phyloP scores from a whole-genome alignment of 1,140 invertebrate genomes.

The Diorhabda carinulata region DNA sequence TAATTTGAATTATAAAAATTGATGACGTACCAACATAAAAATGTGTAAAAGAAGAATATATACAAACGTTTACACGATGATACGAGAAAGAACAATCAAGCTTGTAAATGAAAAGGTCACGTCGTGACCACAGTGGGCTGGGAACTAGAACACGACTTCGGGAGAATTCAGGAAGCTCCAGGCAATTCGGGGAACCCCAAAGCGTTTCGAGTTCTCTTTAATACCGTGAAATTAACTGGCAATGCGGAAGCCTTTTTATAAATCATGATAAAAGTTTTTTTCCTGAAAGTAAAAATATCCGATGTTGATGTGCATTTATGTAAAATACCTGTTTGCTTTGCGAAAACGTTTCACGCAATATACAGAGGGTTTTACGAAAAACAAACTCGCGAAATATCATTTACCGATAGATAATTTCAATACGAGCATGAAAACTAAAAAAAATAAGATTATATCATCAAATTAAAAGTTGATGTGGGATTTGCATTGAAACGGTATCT shows the following conservation, averaged over 20 bases:
- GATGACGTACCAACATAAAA: too few relatives aligned
- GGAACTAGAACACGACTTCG: constrained; percentile 33
- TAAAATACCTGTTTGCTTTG: background rate
- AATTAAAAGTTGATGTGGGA: too few relatives aligned
- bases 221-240: constrained; percentile 25
- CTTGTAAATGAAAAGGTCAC: constrained; percentile 27
- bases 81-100: constrained; percentile 8
- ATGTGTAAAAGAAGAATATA: background rate
- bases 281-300: background rate
- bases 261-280: constrained; percentile 3
- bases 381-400: too few relatives aligned
- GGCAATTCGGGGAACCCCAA: constrained; percentile 18
- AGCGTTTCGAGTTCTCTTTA: constrained; percentile 17
- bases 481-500: too few relatives aligned
- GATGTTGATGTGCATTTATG: background rate
- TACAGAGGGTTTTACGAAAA: background rate
- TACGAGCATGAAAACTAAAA: too few relatives aligned
- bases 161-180: constrained; percentile 16
- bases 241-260: constrained; percentile 27
- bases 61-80: background rate
- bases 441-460: too few relatives aligned
- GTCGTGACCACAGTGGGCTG: constrained; percentile 32
- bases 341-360: background rate
- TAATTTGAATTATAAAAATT: too few relatives aligned
- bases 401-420: too few relatives aligned